Conservation (phyloP, 2,888 invertebrate species). For the Stenodema calcarata region DNA sequence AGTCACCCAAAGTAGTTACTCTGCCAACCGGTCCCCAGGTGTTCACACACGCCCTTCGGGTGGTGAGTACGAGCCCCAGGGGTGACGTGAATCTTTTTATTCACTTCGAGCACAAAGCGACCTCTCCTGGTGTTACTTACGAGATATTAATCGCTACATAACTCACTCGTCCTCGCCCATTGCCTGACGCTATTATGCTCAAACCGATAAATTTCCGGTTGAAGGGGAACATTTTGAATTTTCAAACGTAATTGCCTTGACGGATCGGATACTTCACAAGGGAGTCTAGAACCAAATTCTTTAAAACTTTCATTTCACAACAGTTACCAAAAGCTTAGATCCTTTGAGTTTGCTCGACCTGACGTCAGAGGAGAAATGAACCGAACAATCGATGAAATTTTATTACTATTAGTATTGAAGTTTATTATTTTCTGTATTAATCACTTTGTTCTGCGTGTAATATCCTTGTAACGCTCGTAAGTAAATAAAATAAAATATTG, state of each 20-base stretch:
- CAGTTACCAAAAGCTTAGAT: no score
- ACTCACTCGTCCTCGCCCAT: conserved; percentile 20
- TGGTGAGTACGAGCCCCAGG: not conserved
- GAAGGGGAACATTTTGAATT: not conserved
- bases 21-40: conserved; percentile 35
- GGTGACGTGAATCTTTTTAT: not conserved
- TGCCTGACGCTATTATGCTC: not conserved
- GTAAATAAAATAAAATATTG: no score
- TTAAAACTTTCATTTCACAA: no score
- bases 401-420: no score
- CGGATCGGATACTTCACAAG: not conserved
- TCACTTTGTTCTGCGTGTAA: no score
- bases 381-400: no score
- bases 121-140: conserved; percentile 40
- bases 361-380: no score
- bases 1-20: not conserved
- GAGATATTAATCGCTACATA: conserved; percentile 51
- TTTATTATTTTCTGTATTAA: no score
- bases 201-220: not conserved
- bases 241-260: not conserved
- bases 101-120: not conserved
- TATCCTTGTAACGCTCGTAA: no score
- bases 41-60: conserved; percentile 42
- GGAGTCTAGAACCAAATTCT: no score
- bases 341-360: no score